These are phyloP conservation scores for Alcedo quadribrachys DNA, from an alignment of 2,797 vertebrate species.

Conservation along the genomic window DNA sequence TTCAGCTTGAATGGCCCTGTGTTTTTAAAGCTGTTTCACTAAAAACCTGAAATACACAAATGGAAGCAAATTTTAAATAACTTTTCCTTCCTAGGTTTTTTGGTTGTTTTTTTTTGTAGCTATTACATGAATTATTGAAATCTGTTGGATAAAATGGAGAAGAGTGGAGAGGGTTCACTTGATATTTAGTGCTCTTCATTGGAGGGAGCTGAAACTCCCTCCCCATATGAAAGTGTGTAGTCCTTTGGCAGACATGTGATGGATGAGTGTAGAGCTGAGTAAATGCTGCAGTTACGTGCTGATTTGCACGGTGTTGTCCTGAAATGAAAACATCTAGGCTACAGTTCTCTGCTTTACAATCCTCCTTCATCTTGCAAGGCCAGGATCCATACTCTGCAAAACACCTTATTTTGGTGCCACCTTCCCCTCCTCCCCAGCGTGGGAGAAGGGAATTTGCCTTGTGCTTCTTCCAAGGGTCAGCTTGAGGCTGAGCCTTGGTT, in stretches of 20 bases:
- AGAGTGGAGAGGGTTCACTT: slow-evolving; percentile 28
- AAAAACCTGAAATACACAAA: slow-evolving; percentile 42
- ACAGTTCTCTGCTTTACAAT: not conserved
- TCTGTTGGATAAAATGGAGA: slow-evolving; percentile 41
- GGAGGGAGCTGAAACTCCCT: not conserved
- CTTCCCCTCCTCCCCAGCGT: rapidly evolving
- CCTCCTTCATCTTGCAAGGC: not conserved
- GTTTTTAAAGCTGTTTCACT: slow-evolving; percentile 25
- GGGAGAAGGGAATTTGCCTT: not conserved
- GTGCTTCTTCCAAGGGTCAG: not conserved
- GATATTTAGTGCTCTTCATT: not conserved
- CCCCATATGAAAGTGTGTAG: not conserved
- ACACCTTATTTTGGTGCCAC: not conserved
- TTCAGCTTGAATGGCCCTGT: slow-evolving; percentile 36
- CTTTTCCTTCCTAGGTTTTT: slow-evolving; percentile 11
- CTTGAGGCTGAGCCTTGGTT: rapidly evolving
- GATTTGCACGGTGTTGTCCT: not conserved
- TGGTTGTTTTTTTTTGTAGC: not conserved
- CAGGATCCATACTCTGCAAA: not conserved
- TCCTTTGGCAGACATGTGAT: not conserved
- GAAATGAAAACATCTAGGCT: not conserved
- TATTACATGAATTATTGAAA: slow-evolving; percentile 67
- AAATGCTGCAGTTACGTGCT: not conserved
- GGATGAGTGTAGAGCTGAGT: not conserved
- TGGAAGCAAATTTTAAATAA: slow-evolving; percentile 54